Evolutionary conservation across 2,113 vertebrate species (phyloP), one percentile per base, ranked within the genome.

Genomic region (Melanostigma gelatinosum): DNA sequence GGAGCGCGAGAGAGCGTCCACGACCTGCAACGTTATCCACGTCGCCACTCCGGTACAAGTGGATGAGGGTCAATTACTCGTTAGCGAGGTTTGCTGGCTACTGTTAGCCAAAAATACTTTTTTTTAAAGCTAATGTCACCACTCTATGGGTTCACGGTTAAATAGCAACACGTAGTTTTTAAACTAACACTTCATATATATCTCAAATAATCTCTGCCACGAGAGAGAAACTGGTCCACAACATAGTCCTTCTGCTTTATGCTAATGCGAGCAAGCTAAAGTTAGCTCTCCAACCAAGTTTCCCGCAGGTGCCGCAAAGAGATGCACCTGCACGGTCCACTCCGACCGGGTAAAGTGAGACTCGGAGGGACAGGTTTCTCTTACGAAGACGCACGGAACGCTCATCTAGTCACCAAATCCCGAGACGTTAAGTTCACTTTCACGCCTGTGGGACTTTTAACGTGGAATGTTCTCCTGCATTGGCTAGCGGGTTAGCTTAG

Each of bases 271-370:
- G 24, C 48, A 22, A 55, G 89, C 88, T 92, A 89, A 84, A 65
- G 85, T 90, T 92, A 89, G 83, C 86, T 50, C 36, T 71, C 29
- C 7, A 20, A 72, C 24, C 62, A 71, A 27, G 50, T 87, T 90
- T 78, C 71, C 82, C 76, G 87, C 93, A 94, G 93, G 93, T 94
- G 93, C 86, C 85, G 62, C 69, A 62, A 34, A 48, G 87, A 93
- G 91, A 91, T 93, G 93, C 93, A 93, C 93, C 93, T 94, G 93
- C 91, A 46, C 80, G 83, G 73, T 50, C 78, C 84, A 10, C 65
- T 24, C 70, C 4, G 58, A 58, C 32, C n/a, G 18, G 55, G 16
- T 2, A 67, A 32, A 69, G 54, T 1, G 20, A 69, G 9, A 5
- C 36, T 68, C 60, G 22, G 58, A 4, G 15, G 52, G 64, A 18